Percentiles rank a stretch among this genome's conserved stretches.
Evolutionary conservation across 92 coral and sea anemone species (phyloP).

Genomic region (Anthopleura xanthogrammica): DNA sequence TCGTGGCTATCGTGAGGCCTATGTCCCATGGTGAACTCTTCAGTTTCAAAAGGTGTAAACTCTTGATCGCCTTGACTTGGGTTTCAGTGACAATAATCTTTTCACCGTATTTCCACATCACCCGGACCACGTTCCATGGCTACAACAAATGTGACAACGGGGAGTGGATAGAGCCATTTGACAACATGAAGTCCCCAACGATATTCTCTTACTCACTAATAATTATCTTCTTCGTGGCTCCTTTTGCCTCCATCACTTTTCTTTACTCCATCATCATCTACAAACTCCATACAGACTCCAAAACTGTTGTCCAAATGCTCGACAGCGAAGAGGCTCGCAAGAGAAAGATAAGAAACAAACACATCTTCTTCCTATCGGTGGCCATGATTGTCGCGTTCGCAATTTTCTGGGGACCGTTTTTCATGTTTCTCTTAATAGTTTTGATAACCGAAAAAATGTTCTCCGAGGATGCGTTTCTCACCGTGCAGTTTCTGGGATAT

Average conservation of each 20-base stretch:
- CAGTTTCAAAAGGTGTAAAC: background rate
- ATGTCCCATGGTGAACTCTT: background rate
- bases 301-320: background rate
- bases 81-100: background rate
- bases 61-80: background rate
- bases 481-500: background rate
- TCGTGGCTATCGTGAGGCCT: background rate
- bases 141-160: background rate
- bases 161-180: background rate
- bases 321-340: background rate
- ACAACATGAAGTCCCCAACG: background rate
- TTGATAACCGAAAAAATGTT: background rate
- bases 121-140: background rate
- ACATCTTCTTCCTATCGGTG: conserved; percentile 14
- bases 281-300: background rate
- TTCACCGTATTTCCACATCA: background rate
- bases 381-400: conserved; percentile 8
- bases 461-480: background rate
- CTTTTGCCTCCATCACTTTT: background rate
- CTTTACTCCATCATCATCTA: background rate
- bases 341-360: conserved; percentile 1
- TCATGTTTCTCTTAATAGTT: background rate
- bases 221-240: background rate
- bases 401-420: conserved; percentile 22
- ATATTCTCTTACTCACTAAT: background rate